A percentile compares a stretch with the other conserved stretches of the same genome.
These are phyloP conservation scores for Junonia oenone DNA, from an alignment of 2,888 invertebrate genomes.

Conservation along the genomic window DNA sequence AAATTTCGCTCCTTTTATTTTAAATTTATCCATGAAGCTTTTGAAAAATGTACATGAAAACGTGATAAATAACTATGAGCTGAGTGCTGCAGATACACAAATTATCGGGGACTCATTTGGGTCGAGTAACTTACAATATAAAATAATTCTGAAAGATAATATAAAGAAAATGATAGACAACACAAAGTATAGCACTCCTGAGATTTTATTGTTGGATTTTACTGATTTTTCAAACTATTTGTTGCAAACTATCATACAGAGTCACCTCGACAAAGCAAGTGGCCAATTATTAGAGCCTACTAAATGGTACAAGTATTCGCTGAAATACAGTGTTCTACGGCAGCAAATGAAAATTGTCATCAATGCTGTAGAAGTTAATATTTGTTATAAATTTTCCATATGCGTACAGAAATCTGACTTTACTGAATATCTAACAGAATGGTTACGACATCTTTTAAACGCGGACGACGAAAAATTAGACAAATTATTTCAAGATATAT, in stretches of 20 bases:
- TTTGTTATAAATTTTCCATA: conserved; percentile 41
- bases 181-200: conserved; percentile 32
- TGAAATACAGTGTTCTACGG: conserved; percentile 43
- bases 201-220: conserved; percentile 42
- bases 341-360: conserved; percentile 45
- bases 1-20: conserved; percentile 26
- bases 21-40: conserved; percentile 34
- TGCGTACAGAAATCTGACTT: conserved; percentile 42
- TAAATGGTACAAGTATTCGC: conserved; percentile 37
- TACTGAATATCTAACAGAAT: conserved; percentile 43
- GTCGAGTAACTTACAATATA: conserved; percentile 34
- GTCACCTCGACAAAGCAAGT: conserved; percentile 34
- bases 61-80: conserved; percentile 37
- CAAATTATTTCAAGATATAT: conserved; percentile 35
- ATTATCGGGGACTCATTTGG: conserved; percentile 36
- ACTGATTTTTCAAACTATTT: conserved; percentile 45
- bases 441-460: conserved; percentile 41
- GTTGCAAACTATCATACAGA: conserved; percentile 38
- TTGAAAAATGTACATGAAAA: conserved; percentile 34
- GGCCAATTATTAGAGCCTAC: conserved; percentile 31
- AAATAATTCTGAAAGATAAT: conserved; percentile 36
- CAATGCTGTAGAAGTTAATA: conserved; percentile 36
- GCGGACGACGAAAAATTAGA: conserved; percentile 30
- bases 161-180: conserved; percentile 33
- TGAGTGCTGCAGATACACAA: conserved; percentile 30